A percentile compares a stretch with the other conserved stretches of the same genome.
phyloP scores from a whole-genome alignment of 2,113 vertebrate genomes.

The Perognathus longimembris region DNA sequence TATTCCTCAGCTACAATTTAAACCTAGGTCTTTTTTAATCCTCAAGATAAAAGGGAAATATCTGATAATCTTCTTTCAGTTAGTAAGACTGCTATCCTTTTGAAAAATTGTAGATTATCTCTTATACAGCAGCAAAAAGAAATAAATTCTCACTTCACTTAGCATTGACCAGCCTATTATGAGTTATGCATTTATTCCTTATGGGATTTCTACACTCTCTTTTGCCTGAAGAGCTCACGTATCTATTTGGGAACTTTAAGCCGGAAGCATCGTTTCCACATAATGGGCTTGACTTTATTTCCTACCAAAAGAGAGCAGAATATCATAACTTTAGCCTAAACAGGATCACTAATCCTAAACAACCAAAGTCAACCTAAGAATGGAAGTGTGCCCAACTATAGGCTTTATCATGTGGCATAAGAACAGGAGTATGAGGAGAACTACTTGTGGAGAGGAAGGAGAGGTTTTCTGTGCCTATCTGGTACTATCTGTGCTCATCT shows the following conservation, averaged over 20 bases:
- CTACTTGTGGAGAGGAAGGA: neutral
- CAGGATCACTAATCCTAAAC: neutral
- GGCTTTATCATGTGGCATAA: neutral
- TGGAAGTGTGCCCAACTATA: neutral
- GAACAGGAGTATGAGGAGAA: neutral
- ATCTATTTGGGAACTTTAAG: slow-evolving; percentile 60
- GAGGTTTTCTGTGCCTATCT: neutral
- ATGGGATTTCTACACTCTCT: slow-evolving; percentile 60
- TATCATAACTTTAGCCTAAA: slow-evolving; percentile 22
- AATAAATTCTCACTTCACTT: neutral
- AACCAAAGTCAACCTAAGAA: neutral
- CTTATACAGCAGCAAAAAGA: slow-evolving; percentile 22
- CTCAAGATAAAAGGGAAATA: slow-evolving; percentile 32
- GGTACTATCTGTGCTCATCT: too few relatives aligned
- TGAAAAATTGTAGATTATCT: slow-evolving; percentile 24
- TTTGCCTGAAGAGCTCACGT: slow-evolving; percentile 49
- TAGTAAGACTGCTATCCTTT: slow-evolving; percentile 40
- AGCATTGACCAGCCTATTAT: slow-evolving; percentile 21
- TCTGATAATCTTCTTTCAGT: slow-evolving; percentile 55
- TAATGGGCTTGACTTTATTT: slow-evolving; percentile 56
- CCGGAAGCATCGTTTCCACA: slow-evolving; percentile 64
- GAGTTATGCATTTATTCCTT: slow-evolving; percentile 60
- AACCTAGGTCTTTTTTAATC: slow-evolving; percentile 21
- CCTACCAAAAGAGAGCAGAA: slow-evolving; percentile 1
- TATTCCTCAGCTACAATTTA: neutral